A percentile compares a stretch with the other conserved stretches of the same genome.
These are phyloP conservation scores for Valencia hispanica DNA, from an alignment of 2,797 vertebrate species.

Conservation along the genomic window DNA sequence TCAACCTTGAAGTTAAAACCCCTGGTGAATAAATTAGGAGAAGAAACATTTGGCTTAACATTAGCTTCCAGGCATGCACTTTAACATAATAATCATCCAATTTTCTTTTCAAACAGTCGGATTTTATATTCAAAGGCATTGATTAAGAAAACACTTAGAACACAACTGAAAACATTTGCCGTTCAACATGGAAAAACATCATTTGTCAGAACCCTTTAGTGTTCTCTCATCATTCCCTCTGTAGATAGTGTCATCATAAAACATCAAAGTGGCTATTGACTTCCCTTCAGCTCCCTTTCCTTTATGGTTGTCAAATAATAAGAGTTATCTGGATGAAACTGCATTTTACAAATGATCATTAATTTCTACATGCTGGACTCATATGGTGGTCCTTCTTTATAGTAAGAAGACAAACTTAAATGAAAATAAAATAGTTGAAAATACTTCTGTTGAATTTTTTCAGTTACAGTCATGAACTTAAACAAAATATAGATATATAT, in stretches of 20 bases:
- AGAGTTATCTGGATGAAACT: conserved; percentile 34
- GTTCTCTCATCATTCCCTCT: conserved; percentile 14
- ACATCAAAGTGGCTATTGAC: conserved; percentile 39
- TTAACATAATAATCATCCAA: conserved; percentile 36
- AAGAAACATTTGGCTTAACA: conserved; percentile 20
- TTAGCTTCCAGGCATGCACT: conserved; percentile 33
- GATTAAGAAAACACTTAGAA: conserved; percentile 34
- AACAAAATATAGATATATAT: neutral
- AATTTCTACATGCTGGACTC: conserved; percentile 43
- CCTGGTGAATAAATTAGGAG: conserved; percentile 40
- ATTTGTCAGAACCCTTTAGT: conserved; percentile 7
- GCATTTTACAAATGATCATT: conserved; percentile 37
- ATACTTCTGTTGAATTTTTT: conserved; percentile 13
- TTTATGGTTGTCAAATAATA: conserved; percentile 42
- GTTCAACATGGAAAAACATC: conserved; percentile 1
- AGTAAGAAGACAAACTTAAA: conserved; percentile 29
- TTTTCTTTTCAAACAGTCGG: conserved; percentile 24
- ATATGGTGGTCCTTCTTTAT: conserved; percentile 38
- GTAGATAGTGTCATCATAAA: conserved; percentile 35
- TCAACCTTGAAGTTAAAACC: conserved; percentile 37
- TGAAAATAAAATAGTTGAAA: conserved; percentile 26
- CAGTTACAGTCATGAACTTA: conserved; percentile 2
- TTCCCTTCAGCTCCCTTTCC: conserved; percentile 34
- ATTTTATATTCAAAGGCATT: conserved; percentile 27
- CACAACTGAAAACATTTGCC: neutral